Base-by-base conservation (phyloP, 2,888 invertebrate genomes). In the Himalopsyche kuldschensis region DNA sequence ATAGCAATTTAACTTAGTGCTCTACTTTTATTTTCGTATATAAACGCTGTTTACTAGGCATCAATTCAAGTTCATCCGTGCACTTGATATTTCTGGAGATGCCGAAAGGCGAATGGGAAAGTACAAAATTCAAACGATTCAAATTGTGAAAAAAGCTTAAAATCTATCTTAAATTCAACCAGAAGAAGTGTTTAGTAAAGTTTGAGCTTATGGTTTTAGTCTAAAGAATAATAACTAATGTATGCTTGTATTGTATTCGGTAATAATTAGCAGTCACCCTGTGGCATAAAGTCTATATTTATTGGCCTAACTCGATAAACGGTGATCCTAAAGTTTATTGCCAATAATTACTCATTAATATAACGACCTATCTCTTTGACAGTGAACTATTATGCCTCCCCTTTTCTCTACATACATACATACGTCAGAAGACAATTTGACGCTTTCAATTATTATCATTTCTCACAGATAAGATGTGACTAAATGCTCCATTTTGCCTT, bases 281-380 rank as follows among this genome's bases (percentile, higher is more conserved):
- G 69, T 27, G 15, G 11, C 27, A 24, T 63, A 10, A 41, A 69
- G 8, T 69, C 27, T 30, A 69, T 15, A 69, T 69, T 69, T 69
- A 69, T 69, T 69, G 69, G 69, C 27, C 69, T 69, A 69, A 69
- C 20, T 69, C 69, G 69, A 69, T 69, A 69, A 69, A 69, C 69
- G 27, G 69, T 69, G 69, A 69, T 69, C 69, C 69, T 30, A 27
- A 69, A 27, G 69, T 69, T 69, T 69, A 69, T 69, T 69, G 69
- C 69, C 69, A 69, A 69, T 69, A 69, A 69, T 69, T 69, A 69
- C 69, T 69, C 69, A 69, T 69, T 69, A 69, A 69, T 69, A 69
- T 69, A 69, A 69, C 69, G 69, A 69, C 69, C 69, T 69, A 69
- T 69, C 27, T 15, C 69, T 24, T 69, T 69, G 69, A 24, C 69